A percentile compares a stretch with the other conserved stretches of the same genome.
phyloP scores from a whole-genome alignment of 2,888 invertebrate species.

The Smittia sp. region DNA sequence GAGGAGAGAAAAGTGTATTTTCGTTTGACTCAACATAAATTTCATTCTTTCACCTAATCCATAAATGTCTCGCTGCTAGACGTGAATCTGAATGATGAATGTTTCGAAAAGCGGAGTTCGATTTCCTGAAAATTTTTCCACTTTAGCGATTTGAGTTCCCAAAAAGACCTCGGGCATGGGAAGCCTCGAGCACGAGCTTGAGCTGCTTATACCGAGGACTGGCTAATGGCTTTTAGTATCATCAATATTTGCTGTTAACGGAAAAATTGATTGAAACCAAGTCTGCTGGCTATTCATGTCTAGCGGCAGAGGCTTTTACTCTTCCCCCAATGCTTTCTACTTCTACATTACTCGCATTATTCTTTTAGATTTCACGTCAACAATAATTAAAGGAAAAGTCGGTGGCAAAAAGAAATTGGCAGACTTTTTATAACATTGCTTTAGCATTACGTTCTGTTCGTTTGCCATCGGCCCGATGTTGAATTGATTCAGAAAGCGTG shows the following conservation, averaged over 20 bases:
- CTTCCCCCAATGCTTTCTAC: no score
- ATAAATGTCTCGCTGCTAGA: neutral
- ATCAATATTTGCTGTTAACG: neutral
- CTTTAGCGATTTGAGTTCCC: no score
- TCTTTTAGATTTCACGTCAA: constrained; percentile 39
- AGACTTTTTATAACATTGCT: constrained; percentile 39
- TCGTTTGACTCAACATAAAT: constrained; percentile 15
- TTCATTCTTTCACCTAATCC: neutral
- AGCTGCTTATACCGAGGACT: no score
- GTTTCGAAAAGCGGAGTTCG: no score
- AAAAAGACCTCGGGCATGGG: no score
- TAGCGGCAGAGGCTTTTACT: no score
- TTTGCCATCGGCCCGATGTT: neutral
- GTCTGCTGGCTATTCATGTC: no score
- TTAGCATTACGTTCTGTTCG: neutral
- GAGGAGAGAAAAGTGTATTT: neutral
- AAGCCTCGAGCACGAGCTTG: no score
- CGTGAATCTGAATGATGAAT: no score
- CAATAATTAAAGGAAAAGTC: constrained; percentile 28
- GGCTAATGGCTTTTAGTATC: no score
- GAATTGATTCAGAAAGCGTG: neutral
- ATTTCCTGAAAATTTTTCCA: no score
- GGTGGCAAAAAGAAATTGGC: constrained; percentile 41
- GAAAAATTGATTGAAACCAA: no score
- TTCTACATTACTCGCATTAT: constrained; percentile 30